A percentile compares a stretch with the other conserved stretches of the same genome.
These are phyloP conservation scores for Hemithea aestivaria DNA, from an alignment of 2,888 invertebrate genomes.

Conservation along the genomic window DNA sequence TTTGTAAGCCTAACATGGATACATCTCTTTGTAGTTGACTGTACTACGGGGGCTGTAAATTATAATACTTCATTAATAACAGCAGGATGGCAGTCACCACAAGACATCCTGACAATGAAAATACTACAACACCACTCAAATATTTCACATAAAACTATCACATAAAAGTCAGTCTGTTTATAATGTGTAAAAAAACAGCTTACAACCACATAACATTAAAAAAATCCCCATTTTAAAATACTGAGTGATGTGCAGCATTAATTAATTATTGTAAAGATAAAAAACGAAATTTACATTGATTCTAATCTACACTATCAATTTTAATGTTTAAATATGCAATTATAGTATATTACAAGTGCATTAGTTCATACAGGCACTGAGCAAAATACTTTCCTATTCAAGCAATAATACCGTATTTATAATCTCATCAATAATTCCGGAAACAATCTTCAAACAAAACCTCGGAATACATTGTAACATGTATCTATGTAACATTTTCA, in stretches of 20 bases:
- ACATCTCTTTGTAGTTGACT: too few relatives aligned
- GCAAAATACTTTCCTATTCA: conserved; percentile 30
- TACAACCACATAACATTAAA: too few relatives aligned
- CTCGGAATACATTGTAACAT: too few relatives aligned
- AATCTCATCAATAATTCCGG: too few relatives aligned
- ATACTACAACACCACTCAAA: conserved; percentile 4
- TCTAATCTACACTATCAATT: conserved; percentile 17
- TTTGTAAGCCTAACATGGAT: too few relatives aligned
- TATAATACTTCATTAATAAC: too few relatives aligned
- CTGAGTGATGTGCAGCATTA: conserved; percentile 17
- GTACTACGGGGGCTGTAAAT: too few relatives aligned
- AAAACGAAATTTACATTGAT: conserved; percentile 23
- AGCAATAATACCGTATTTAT: conserved; percentile 16
- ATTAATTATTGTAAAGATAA: conserved; percentile 11
- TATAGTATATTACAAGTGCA: conserved; percentile 29
- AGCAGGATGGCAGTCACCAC: too few relatives aligned
- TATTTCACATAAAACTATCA: conserved; percentile 17
- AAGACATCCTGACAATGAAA: neutral
- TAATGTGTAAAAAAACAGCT: neutral
- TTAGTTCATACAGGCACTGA: conserved; percentile 35
- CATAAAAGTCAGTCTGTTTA: conserved; percentile 24
- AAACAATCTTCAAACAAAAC: too few relatives aligned
- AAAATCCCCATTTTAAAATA: too few relatives aligned
- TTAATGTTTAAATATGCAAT: conserved; percentile 24
- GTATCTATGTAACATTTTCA: neutral